Percentiles rank a stretch among this genome's conserved stretches.
These are phyloP conservation scores for Chrysemys picta DNA, from an alignment of 2,113 vertebrate species.

Conservation along the genomic window DNA sequence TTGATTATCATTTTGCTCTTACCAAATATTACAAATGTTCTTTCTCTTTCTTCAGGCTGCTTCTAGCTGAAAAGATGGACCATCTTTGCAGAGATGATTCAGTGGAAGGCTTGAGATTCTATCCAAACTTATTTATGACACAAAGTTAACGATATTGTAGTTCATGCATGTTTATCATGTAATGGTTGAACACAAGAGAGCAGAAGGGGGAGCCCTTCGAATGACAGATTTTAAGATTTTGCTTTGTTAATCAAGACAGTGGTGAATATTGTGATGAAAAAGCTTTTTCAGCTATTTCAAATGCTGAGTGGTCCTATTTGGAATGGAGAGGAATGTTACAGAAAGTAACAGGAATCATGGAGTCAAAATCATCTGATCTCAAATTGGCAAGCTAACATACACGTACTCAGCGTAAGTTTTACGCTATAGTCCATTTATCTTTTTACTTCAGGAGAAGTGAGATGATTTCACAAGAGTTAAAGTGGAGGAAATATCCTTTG, in stretches of 20 bases:
- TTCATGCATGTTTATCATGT: constrained; percentile 15
- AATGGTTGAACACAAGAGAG: constrained; percentile 12
- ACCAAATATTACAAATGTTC: background rate
- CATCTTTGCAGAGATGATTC: constrained; percentile 97
- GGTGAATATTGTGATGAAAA: constrained; percentile 37
- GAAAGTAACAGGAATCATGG: constrained; percentile 33
- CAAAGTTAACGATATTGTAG: constrained; percentile 70
- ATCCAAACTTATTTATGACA: constrained; percentile 93
- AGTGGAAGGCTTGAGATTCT: constrained; percentile 97
- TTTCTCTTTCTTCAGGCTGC: constrained; percentile 81
- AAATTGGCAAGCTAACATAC: background rate
- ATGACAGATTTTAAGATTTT: constrained; percentile 6
- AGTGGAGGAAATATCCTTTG: background rate
- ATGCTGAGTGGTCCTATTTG: constrained; percentile 25
- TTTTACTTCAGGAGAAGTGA: constrained; percentile 33
- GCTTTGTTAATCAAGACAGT: constrained; percentile 14
- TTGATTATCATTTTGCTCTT: background rate
- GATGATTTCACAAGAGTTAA: background rate
- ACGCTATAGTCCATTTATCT: background rate
- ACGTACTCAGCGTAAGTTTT: background rate
- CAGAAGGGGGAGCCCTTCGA: constrained; percentile 38
- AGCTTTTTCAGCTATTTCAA: constrained; percentile 68
- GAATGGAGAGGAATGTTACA: constrained; percentile 7
- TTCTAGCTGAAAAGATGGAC: constrained; percentile 97
- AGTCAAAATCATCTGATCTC: constrained; percentile 39